A percentile compares a stretch with the other conserved stretches of the same genome.
These are phyloP conservation scores for Hoplodrina blanda DNA, from an alignment of 2,888 invertebrate species.

Conservation along the genomic window DNA sequence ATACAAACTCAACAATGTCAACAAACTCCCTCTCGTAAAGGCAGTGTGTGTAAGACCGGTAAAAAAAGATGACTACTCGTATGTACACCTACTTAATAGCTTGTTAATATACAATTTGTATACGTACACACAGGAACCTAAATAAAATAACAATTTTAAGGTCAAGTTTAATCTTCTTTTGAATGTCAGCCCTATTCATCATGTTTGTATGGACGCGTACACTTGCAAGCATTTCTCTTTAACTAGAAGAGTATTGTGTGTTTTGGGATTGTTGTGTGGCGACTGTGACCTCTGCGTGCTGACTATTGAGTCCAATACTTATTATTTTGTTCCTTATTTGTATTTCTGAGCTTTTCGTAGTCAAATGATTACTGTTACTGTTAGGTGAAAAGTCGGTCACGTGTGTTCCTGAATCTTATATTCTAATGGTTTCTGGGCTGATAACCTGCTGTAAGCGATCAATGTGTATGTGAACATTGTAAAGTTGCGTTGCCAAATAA, in stretches of 20 bases:
- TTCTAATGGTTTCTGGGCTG: background rate
- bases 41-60: background rate
- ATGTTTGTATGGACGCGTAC: slow-evolving; percentile 9
- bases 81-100: no score
- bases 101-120: slow-evolving; percentile 6
- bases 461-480: no score
- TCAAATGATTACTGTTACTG: slow-evolving; percentile 3
- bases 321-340: slow-evolving; percentile 33
- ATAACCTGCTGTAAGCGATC: no score
- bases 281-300: slow-evolving; percentile 23
- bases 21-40: no score
- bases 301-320: slow-evolving; percentile 22
- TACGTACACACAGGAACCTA: slow-evolving; percentile 19
- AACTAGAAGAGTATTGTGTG: slow-evolving; percentile 30
- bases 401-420: background rate
- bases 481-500: no score
- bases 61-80: background rate
- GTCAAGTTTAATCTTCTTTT: slow-evolving; percentile 32
- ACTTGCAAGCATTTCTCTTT: slow-evolving; percentile 46
- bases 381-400: background rate
- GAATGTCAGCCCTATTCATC: slow-evolving; percentile 34
- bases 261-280: slow-evolving; percentile 11
- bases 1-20: no score
- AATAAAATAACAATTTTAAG: slow-evolving; percentile 29
- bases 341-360: background rate